These are phyloP conservation scores for Eumaeus atala DNA, from an alignment of 1,140 invertebrate species.

Conservation along the genomic window DNA sequence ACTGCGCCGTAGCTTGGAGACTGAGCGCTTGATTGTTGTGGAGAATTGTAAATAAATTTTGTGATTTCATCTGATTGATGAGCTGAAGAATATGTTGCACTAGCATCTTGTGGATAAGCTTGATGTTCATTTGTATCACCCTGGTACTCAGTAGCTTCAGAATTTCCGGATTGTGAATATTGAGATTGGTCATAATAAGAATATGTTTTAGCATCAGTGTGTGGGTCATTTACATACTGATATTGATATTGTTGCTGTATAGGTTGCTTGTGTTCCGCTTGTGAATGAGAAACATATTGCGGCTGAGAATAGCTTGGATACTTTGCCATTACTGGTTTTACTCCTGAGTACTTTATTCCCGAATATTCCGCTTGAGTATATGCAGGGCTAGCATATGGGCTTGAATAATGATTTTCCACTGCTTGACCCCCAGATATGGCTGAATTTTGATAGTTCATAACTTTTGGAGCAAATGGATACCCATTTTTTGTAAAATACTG, in stretches of 20 bases:
- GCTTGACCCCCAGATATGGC: conserved; percentile 24
- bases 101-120: conserved; percentile 8
- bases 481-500: conserved; percentile 64
- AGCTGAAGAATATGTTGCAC: conserved; percentile 18
- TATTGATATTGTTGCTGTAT: conserved; percentile 44
- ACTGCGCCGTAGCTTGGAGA: conserved; percentile 25
- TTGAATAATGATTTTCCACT: conserved; percentile 49
- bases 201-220: conserved; percentile 31
- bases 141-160: conserved; percentile 26
- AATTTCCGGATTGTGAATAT: conserved; percentile 30
- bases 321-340: conserved; percentile 61
- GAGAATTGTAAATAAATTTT: conserved; percentile 24
- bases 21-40: not conserved
- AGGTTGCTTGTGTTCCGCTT: conserved; percentile 42
- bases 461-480: conserved; percentile 49
- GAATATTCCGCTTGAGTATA: conserved; percentile 60
- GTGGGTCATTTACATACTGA: conserved; percentile 37
- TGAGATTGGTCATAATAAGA: conserved; percentile 45
- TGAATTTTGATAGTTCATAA: conserved; percentile 50
- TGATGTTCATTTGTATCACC: conserved; percentile 16
- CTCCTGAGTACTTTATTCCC: conserved; percentile 61
- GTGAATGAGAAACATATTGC: conserved; percentile 43
- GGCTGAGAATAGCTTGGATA: conserved; percentile 50
- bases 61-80: conserved; percentile 3
- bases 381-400: conserved; percentile 48